Conservation (phyloP, 2,888 invertebrate genomes). For the Gymnoscelis rufifasciata region DNA sequence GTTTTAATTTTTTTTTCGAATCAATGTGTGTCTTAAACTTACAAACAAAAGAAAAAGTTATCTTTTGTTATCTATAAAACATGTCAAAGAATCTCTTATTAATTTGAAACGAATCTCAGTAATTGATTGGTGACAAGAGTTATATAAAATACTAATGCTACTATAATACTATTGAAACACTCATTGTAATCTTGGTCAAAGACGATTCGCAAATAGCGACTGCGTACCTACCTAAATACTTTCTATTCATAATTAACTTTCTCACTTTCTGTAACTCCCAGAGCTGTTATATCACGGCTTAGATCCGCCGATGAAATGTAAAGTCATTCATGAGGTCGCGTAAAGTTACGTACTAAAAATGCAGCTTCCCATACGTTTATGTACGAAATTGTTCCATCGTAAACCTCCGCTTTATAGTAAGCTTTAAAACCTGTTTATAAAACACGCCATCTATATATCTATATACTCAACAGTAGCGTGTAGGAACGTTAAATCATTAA, state of each 20-base stretch:
- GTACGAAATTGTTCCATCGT: not conserved
- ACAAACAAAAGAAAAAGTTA: too few species aligned
- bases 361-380: too few species aligned
- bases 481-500: too few species aligned
- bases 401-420: too few species aligned
- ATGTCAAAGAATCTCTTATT: conserved; percentile 6
- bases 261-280: conserved; percentile 16
- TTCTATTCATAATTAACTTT: conserved; percentile 29
- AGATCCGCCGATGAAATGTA: conserved; percentile 24
- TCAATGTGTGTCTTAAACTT: too few species aligned
- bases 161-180: not conserved
- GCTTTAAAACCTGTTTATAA: too few species aligned
- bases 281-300: conserved; percentile 21
- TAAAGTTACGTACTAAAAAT: not conserved
- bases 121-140: not conserved
- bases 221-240: conserved; percentile 12
- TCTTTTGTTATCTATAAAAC: too few species aligned
- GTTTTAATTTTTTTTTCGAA: too few species aligned
- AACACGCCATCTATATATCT: too few species aligned
- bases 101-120: not conserved
- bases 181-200: not conserved
- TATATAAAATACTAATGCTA: not conserved
- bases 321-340: not conserved
- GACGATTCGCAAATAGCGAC: not conserved
- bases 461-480: too few species aligned